Base-by-base conservation (phyloP, 1,140 invertebrate genomes). In the Panonychus citri region DNA sequence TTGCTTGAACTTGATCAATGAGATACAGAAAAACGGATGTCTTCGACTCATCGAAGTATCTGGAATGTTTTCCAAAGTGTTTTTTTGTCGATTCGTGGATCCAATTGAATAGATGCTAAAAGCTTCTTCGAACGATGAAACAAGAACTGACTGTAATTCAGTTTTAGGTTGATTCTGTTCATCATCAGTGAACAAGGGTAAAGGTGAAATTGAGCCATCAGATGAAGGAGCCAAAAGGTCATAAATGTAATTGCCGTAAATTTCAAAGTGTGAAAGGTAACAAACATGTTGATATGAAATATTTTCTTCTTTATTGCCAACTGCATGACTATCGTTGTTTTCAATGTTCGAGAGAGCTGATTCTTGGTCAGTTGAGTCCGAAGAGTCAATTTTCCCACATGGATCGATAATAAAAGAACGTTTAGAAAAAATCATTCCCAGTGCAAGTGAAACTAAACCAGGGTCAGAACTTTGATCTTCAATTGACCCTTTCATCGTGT, bases 401-500 rank as follows among this genome's bases (percentile, higher is more conserved):
- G 54, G 57, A 21, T 26, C 26, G 30, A 17, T 12, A 3, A 12
- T 49, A 30, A 52, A 17, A 17, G 13, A 10, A 8, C 25, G 13
- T 4, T 8, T 10, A 2, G 13, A 91, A 73, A 99, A 99, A 64
- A 99, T 97, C 69, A 97, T 91, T 69, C 90, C 85, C 50, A 98
- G 87, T 70, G 97, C 96, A 62, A 91, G 75, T 58, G 93, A 91
- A 70, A 98, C 98, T 65, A 97, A 96, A 66, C 93, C 94, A 58
- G 93, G 93, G 70, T 98, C 98, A 65, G 97, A 96, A 66, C 93
- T 94, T 53, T 81, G 76, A 73, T 94, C 85, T 40, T 82, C 86
- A 69, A 96, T 81, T 63, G 95, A 86, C 72, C 93, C 93, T 76
- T 73, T 90, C 89, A 98, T 97, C 51, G 94, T 98, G 71, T 97